Evolutionary conservation across 1,140 invertebrate species (phyloP).

Genomic region (Condylostylus longicornis): DNA sequence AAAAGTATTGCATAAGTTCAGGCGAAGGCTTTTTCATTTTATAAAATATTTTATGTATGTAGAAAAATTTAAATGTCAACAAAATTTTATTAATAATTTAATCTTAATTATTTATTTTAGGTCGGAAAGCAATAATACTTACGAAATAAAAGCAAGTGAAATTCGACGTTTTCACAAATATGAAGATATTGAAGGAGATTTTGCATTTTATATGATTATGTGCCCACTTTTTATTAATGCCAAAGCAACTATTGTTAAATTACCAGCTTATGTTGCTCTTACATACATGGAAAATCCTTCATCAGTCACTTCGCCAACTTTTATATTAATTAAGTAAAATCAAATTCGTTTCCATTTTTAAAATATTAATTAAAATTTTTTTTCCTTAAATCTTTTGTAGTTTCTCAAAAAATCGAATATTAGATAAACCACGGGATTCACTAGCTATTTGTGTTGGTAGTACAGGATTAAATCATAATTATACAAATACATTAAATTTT

Average conservation of each 20-base stretch:
- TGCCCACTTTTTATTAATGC: conserved; percentile 17
- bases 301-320: conserved; percentile 22
- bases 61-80: not conserved
- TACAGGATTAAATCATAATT: conserved; percentile 45
- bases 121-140: conserved; percentile 17
- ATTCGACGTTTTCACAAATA: conserved; percentile 22
- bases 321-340: conserved; percentile 21
- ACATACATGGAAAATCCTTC: conserved; percentile 20
- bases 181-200: conserved; percentile 22
- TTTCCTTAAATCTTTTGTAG: conserved; percentile 7
- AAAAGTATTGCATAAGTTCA: too few relatives aligned
- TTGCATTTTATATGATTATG: conserved; percentile 24
- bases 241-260: conserved; percentile 3
- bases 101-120: not conserved
- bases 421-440: conserved; percentile 14
- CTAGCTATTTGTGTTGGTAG: conserved; percentile 50
- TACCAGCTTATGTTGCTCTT: conserved; percentile 22
- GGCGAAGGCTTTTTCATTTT: not conserved
- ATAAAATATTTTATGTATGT: not conserved
- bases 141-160: conserved; percentile 18
- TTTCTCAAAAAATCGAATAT: conserved; percentile 22
- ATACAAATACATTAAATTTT: conserved; percentile 37
- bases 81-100: not conserved
- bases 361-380: not conserved
- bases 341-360: not conserved